Evolutionary conservation across 2,888 invertebrate genomes (phyloP).

Genomic region (Cepaea hortensis): DNA sequence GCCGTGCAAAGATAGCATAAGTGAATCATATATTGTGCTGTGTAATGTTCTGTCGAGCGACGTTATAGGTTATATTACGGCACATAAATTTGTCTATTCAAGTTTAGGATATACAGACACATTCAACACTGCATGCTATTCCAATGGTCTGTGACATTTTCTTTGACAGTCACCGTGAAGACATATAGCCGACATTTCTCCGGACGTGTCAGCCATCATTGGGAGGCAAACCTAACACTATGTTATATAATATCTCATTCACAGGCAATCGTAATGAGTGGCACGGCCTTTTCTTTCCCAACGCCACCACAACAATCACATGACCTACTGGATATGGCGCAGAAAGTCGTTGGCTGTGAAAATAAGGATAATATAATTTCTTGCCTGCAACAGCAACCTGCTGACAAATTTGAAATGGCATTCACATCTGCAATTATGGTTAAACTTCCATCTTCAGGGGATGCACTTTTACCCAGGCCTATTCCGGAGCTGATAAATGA

Average conservation of each 20-base stretch:
- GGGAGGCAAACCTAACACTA: too few species aligned
- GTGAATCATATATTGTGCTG: too few species aligned
- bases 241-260: background rate
- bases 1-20: too few species aligned
- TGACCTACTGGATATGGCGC: background rate
- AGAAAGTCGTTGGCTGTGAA: background rate
- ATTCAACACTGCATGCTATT: too few species aligned
- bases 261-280: conserved; percentile 26
- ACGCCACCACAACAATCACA: background rate
- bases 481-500: conserved; percentile 12
- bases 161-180: too few species aligned
- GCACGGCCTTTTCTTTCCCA: conserved; percentile 2
- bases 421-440: background rate
- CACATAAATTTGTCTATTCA: too few species aligned
- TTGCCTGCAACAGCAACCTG: conserved; percentile 1
- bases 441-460: conserved; percentile 6
- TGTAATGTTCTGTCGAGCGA: too few species aligned
- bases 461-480: conserved; percentile 1
- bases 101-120: too few species aligned
- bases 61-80: too few species aligned
- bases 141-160: too few species aligned
- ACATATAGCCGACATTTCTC: too few species aligned
- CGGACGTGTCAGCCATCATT: too few species aligned
- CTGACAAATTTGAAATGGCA: background rate
- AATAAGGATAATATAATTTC: background rate